phyloP scores from a whole-genome alignment of 92 coral and sea anemone species.

The Porites evermanni region DNA sequence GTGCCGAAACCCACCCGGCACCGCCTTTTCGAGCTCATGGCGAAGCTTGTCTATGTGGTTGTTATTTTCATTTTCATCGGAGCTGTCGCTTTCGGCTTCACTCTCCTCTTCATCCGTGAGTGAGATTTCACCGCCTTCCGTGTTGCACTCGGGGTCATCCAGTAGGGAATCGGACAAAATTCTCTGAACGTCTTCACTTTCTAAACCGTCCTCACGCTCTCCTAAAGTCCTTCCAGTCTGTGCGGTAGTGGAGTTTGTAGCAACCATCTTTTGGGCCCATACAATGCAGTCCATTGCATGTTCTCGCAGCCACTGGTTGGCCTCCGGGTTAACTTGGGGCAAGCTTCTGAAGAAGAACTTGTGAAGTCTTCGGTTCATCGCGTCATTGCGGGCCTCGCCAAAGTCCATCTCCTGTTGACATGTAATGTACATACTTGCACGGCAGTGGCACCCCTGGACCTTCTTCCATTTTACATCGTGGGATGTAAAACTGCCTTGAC shows the following conservation, averaged over 20 bases:
- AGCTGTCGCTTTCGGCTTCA: no score
- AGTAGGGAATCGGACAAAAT: no score
- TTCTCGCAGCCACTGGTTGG: slow-evolving; percentile 48
- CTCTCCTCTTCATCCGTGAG: no score
- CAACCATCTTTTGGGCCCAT: slow-evolving; percentile 30
- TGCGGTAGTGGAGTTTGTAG: no score
- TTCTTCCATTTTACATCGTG: slow-evolving; percentile 41
- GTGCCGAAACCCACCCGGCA: neutral
- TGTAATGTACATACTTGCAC: slow-evolving; percentile 27
- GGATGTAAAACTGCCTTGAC: slow-evolving; percentile 37
- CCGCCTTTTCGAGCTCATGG: neutral
- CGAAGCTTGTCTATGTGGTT: neutral
- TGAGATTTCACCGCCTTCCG: no score
- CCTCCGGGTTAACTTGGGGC: slow-evolving; percentile 28
- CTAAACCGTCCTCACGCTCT: no score
- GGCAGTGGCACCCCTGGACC: slow-evolving; percentile 31
- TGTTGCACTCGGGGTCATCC: no score
- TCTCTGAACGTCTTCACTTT: no score
- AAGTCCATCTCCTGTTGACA: slow-evolving; percentile 37
- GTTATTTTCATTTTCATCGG: no score
- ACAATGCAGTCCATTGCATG: slow-evolving; percentile 48
- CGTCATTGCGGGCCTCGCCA: slow-evolving; percentile 31
- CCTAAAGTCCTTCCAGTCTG: neutral
- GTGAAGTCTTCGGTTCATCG: slow-evolving; percentile 40
- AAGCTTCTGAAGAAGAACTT: slow-evolving; percentile 33